Evolutionary conservation across 2,113 vertebrate genomes (phyloP).

Genomic region (Sterrhoptilus dennistouni): DNA sequence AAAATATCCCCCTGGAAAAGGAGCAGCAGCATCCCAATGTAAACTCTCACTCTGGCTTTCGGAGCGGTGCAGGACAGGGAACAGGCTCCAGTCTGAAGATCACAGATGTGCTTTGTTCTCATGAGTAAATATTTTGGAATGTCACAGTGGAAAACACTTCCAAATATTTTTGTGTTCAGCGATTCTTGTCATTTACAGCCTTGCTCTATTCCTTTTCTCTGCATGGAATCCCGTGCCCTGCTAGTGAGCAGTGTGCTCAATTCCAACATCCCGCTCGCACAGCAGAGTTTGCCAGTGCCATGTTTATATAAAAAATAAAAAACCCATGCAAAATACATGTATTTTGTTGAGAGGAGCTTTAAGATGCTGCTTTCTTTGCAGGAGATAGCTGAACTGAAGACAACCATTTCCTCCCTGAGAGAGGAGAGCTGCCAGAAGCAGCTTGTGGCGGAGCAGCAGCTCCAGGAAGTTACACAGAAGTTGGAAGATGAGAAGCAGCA

Average conservation of each 20-base stretch:
- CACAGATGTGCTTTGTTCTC: conserved; percentile 74
- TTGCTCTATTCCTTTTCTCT: neutral
- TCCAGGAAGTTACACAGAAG: conserved; percentile 75
- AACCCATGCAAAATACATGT: conserved; percentile 36
- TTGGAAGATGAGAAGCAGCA: conserved; percentile 85
- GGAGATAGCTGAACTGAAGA: conserved; percentile 85
- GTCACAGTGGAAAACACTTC: conserved; percentile 55
- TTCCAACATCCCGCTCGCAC: conserved; percentile 35
- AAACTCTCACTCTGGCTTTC: neutral
- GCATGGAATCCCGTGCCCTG: conserved; percentile 12
- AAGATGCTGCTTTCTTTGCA: conserved; percentile 72
- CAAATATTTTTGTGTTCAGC: conserved; percentile 47
- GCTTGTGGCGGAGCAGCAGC: conserved; percentile 74
- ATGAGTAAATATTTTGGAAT: conserved; percentile 71
- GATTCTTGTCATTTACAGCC: conserved; percentile 40
- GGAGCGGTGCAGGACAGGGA: neutral
- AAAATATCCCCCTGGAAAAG: neutral
- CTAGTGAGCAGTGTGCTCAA: conserved; percentile 17
- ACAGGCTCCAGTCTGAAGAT: neutral
- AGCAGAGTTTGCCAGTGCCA: conserved; percentile 27
- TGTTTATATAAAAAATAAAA: conserved; percentile 54
- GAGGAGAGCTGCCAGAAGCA: conserved; percentile 81
- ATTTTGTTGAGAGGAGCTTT: conserved; percentile 13
- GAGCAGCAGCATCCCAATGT: neutral
- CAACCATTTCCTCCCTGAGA: conserved; percentile 75